phyloP scores from a whole-genome alignment of 23 tunicate species.

The Trididemnum nubilum region DNA sequence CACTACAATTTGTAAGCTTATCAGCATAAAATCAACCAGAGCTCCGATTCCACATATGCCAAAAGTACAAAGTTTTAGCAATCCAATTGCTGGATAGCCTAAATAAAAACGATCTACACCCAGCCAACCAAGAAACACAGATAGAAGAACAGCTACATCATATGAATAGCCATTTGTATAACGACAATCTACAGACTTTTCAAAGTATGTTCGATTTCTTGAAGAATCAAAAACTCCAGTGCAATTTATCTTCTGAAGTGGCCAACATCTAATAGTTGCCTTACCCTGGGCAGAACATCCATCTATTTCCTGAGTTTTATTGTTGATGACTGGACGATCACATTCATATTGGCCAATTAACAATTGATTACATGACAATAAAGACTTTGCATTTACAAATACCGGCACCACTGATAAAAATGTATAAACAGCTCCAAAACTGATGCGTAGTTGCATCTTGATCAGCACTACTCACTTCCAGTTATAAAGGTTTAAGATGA shows the following conservation, averaged over 20 bases:
- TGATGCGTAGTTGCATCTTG: no score
- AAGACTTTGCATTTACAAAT: no score
- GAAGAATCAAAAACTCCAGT: neutral
- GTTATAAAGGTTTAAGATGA: no score
- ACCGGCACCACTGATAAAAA: no score
- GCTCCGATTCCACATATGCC: constrained; percentile 91
- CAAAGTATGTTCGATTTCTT: constrained; percentile 45
- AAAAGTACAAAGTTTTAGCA: constrained; percentile 80
- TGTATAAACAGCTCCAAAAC: no score
- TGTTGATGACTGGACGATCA: constrained; percentile 47
- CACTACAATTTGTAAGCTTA: constrained; percentile 50
- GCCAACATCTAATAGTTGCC: constrained; percentile 7
- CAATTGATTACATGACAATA: constrained; percentile 35
- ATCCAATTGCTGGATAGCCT: constrained; percentile 91
- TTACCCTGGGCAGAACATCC: neutral
- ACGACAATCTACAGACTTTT: constrained; percentile 54
- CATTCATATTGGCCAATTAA: constrained; percentile 68
- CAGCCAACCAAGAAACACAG: constrained; percentile 90
- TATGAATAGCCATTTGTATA: constrained; percentile 90
- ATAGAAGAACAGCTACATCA: constrained; percentile 66
- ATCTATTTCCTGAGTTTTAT: constrained; percentile 47
- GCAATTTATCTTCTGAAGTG: constrained; percentile 7
- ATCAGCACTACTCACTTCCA: no score
- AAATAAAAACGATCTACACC: constrained; percentile 91
- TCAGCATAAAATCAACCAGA: constrained; percentile 62